Percentiles rank a stretch among this genome's conserved stretches.
These are phyloP conservation scores for Drosophila setosimentum DNA, from an alignment of 2,888 invertebrate genomes.

Conservation along the genomic window DNA sequence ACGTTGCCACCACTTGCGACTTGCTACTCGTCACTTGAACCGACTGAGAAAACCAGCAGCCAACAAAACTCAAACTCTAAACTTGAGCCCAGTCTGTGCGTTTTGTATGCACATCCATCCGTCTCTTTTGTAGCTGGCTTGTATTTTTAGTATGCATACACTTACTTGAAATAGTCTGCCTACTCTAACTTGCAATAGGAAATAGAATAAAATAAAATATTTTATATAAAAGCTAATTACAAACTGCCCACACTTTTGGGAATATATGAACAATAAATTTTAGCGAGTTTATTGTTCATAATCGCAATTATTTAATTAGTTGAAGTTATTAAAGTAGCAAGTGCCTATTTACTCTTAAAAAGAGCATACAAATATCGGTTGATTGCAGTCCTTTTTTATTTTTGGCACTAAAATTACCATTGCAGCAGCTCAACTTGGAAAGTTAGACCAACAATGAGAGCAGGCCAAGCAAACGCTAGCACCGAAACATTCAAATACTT, in stretches of 20 bases:
- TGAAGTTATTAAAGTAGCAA: not conserved
- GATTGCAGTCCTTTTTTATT: not conserved
- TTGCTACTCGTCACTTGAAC: slow-evolving; percentile 53
- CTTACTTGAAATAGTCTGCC: slow-evolving; percentile 12
- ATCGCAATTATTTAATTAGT: not conserved
- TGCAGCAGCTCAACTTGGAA: slow-evolving; percentile 49
- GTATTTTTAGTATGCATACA: slow-evolving; percentile 21
- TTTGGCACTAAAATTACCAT: slow-evolving; percentile 14
- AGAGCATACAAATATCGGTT: slow-evolving; percentile 26
- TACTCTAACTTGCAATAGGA: not conserved
- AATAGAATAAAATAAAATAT: not conserved
- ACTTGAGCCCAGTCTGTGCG: slow-evolving; percentile 44
- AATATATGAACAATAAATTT: too few species aligned
- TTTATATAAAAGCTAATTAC: not conserved
- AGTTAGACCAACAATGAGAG: not conserved
- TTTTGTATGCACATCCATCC: slow-evolving; percentile 41
- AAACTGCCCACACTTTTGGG: not conserved
- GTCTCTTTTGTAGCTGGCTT: slow-evolving; percentile 17
- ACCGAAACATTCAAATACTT: slow-evolving; percentile 34
- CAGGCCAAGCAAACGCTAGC: slow-evolving; percentile 5
- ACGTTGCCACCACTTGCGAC: slow-evolving; percentile 32
- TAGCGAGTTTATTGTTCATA: too few species aligned
- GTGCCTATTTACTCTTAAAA: not conserved
- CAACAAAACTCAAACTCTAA: slow-evolving; percentile 35
- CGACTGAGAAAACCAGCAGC: slow-evolving; percentile 19